Base-by-base conservation (phyloP, 53 echinoderm and acorn worm species). In the Arbacia lixula region DNA sequence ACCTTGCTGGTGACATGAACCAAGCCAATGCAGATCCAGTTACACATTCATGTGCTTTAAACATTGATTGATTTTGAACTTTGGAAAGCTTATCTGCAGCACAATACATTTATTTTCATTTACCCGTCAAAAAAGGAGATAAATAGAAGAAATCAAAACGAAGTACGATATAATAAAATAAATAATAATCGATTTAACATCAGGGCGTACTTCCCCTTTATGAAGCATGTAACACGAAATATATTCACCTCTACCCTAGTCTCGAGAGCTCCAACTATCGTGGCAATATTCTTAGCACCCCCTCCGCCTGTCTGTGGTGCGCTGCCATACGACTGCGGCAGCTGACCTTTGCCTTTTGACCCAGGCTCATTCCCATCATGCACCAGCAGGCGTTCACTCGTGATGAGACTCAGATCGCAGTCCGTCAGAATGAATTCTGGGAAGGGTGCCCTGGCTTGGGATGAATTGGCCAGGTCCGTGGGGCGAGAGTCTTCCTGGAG, bases 361-460 rank as follows among this genome's bases (percentile, higher is more conserved):
- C 69, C 29, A 26, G 40, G 69, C 40, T 29, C 69, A 14, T 43
- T 69, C 46, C 69, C 69, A 69, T 69, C 69, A 69, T 74, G 52
- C 54, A 35, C 30, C 49, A 53, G 53, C 36, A 26, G 74, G 33
- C 19, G 29, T 26, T 30, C 17, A 8, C 74, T 74, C 32, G 20
- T 53, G 14, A 74, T 53, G 54, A 26, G 53, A 6, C 34, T 34
- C 53, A 74, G 74, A 74, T 74, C 74, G 8, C 50, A 21, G 74
- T 74, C 74, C 0, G 74, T 74, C 16, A 74, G 74, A 53, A 74
- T 74, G 54, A 74, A 74, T 16, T 74, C 53, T 34, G 54, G 54
- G 34, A 74, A 74, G 1, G 74, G 14, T 46, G 46, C 14, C 46
- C 8, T 46, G 46, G 46, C 14, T 6, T n/a, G n/a, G n/a, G n/a